phyloP scores from a whole-genome alignment of 2,888 invertebrate genomes.

The Cantharis rufa region DNA sequence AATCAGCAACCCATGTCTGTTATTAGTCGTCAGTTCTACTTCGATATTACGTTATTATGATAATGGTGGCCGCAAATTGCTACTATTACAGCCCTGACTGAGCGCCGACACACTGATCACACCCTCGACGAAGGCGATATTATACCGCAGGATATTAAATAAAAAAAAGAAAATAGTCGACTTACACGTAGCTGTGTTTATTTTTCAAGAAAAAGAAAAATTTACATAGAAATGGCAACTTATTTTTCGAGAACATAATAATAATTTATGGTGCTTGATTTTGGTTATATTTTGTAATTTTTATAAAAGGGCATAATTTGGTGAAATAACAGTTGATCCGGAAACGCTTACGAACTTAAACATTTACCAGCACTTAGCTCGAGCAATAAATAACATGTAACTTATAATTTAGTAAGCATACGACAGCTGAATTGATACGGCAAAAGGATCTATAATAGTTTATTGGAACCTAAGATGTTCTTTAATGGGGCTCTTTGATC shows the following conservation, averaged over 20 bases:
- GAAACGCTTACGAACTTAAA: constrained; percentile 26
- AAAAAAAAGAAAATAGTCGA: not conserved
- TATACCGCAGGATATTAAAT: constrained; percentile 16
- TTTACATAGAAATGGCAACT: not conserved
- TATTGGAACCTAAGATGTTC: constrained; percentile 8
- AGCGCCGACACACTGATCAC: constrained; percentile 31
- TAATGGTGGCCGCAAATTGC: constrained; percentile 46
- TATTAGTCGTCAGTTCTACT: constrained; percentile 32
- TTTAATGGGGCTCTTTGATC: not conserved
- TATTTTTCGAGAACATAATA: not conserved
- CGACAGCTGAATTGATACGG: constrained; percentile 30
- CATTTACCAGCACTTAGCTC: constrained; percentile 25
- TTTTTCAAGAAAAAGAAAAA: not conserved
- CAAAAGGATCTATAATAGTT: constrained; percentile 22
- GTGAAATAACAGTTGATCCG: constrained; percentile 12
- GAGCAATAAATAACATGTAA: constrained; percentile 29
- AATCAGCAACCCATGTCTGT: constrained; percentile 23
- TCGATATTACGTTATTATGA: constrained; percentile 48
- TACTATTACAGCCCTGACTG: constrained; percentile 42
- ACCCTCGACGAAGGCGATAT: constrained; percentile 27
- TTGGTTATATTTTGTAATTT: not conserved
- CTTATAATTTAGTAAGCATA: constrained; percentile 26
- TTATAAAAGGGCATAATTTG: constrained; percentile 8
- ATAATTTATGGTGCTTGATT: not conserved
- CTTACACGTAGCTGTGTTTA: not conserved